Base-by-base conservation (phyloP, 2,888 invertebrate species). In the Eugnorisma glareosa region DNA sequence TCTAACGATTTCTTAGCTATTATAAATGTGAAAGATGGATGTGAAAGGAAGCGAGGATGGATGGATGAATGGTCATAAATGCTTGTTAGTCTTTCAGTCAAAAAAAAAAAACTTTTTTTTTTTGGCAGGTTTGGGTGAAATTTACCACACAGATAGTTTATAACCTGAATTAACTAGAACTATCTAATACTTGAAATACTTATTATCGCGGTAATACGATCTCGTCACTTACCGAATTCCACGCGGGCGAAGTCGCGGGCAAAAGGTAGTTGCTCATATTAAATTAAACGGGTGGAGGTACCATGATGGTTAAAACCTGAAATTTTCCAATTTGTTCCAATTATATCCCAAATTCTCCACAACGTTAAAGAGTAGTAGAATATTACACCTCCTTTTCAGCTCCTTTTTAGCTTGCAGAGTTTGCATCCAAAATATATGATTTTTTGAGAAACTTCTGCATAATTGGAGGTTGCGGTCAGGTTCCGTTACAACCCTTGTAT, bases 161-260 rank as follows among this genome's bases (percentile, higher is more conserved):
- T n/a, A 28, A 57, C 13, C n/a, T n/a, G 11, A 8, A 51, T 24
- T 6, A n/a, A n/a, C n/a, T n/a, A n/a, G n/a, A n/a, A n/a, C n/a
- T n/a, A n/a, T n/a, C n/a, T n/a, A n/a, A 54, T 2, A 54, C n/a
- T n/a, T 13, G 13, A 5, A n/a, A 13, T n/a, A 28, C 7, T 57
- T 57, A 28, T 15, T 15, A 28, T 28, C 28, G 15, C 15, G 15
- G 57, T 5, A 13, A 0, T n/a, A 24, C 24, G 24, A n/a, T 51
- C 0, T 1, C 13, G 5, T 54, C 13, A 54, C 54, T 54, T 0
- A n/a, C 5, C 5, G n/a, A n/a, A 13, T 0, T n/a, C n/a, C 11
- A 54, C 11, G 10, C 13, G 5, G 54, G n/a, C 5, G 5, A 54
- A 54, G 5, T 1, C 5, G 13, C n/a, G 13, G 54, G 1, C n/a